These are phyloP conservation scores for Numenius arquata DNA, from an alignment of 2,113 vertebrate species.

Conservation along the genomic window DNA sequence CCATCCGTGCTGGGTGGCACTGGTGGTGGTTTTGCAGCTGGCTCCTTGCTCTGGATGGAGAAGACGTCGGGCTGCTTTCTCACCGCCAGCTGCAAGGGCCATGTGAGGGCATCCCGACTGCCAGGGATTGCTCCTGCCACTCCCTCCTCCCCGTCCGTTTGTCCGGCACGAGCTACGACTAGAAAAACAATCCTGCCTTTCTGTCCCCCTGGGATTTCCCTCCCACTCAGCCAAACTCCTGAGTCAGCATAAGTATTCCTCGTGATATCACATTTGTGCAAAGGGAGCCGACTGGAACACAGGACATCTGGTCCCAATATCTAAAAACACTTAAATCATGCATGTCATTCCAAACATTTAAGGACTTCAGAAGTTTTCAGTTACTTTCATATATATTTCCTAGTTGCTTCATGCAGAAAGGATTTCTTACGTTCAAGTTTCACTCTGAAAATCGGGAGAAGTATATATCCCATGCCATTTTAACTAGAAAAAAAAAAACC, in stretches of 20 bases:
- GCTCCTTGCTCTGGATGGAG: background rate
- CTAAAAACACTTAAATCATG: conserved; percentile 58
- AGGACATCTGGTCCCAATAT: conserved; percentile 63
- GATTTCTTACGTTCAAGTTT: background rate
- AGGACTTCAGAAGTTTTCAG: conserved; percentile 29
- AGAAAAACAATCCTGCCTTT: background rate
- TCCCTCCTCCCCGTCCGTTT: background rate
- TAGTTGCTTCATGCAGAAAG: background rate
- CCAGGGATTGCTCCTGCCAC: background rate
- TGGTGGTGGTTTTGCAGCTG: background rate
- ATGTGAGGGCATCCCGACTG: background rate
- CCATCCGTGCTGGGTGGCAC: background rate
- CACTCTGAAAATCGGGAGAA: background rate
- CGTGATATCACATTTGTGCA: conserved; percentile 15
- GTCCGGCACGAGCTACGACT: background rate
- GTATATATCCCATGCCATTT: background rate
- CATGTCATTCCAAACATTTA: conserved; percentile 59
- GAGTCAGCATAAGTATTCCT: conserved; percentile 43
- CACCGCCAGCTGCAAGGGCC: background rate
- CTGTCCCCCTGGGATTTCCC: conserved; percentile 3
- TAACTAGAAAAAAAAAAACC: background rate
- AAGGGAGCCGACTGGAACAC: background rate
- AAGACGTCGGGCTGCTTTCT: background rate
- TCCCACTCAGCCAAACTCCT: background rate
- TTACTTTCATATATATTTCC: conserved; percentile 26